Conservation (phyloP, 1,140 invertebrate species). For the Scaptomyza hsui region DNA sequence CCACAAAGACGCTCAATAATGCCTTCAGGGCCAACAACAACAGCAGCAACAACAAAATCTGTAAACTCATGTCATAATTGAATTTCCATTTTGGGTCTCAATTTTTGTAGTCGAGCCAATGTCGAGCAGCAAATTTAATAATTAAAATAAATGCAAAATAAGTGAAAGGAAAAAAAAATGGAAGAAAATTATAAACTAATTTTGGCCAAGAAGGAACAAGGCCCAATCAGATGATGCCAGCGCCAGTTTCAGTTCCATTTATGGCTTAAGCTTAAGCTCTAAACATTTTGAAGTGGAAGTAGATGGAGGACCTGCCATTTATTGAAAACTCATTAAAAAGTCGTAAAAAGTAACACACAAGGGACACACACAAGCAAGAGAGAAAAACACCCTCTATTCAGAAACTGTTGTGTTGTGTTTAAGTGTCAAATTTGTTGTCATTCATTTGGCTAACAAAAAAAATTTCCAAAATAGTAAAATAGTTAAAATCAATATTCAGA, state of each 20-base stretch:
- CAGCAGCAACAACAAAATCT: slow-evolving; percentile 30
- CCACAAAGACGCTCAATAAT: slow-evolving; percentile 24
- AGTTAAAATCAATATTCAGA: slow-evolving; percentile 9
- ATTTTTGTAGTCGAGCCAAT: slow-evolving; percentile 31
- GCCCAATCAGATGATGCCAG: slow-evolving; percentile 1
- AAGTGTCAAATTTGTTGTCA: too few species aligned
- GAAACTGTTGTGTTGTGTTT: background rate
- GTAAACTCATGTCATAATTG: slow-evolving; percentile 72
- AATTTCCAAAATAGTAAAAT: too few species aligned
- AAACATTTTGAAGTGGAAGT: slow-evolving; percentile 4
- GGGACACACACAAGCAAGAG: background rate
- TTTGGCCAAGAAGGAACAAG: slow-evolving; percentile 40
- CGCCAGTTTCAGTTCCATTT: slow-evolving; percentile 6
- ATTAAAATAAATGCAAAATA: slow-evolving; percentile 64
- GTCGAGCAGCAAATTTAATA: slow-evolving; percentile 39
- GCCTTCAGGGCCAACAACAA: background rate
- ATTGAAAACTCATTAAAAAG: slow-evolving; percentile 77
- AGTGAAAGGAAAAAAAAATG: slow-evolving; percentile 13
- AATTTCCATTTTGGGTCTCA: slow-evolving; percentile 64
- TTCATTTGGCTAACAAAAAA: too few species aligned
- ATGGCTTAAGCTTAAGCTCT: slow-evolving; percentile 52
- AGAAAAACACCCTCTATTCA: too few species aligned
- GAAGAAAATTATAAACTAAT: slow-evolving; percentile 53
- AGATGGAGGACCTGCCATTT: slow-evolving; percentile 28
- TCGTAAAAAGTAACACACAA: slow-evolving; percentile 39